Evolutionary conservation across 2,113 vertebrate species (phyloP).

Genomic region (Nanorana parkeri): DNA sequence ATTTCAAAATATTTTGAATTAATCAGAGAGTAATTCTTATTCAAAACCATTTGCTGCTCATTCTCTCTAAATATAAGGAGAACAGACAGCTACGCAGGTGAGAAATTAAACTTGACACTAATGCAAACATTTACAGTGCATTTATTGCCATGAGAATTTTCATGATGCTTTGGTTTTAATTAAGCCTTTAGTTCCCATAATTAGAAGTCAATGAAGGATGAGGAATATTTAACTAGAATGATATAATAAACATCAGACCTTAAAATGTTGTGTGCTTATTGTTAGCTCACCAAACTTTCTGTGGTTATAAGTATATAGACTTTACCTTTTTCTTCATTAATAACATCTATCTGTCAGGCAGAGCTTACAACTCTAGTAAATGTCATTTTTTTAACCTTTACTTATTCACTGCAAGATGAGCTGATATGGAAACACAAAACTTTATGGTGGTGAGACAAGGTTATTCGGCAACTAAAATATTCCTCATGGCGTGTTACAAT

Average conservation of each 20-base stretch:
- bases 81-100: constrained; percentile 69
- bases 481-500: too few relatives aligned
- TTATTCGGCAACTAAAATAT: too few relatives aligned
- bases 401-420: not conserved
- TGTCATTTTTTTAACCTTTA: not conserved
- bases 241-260: constrained; percentile 38
- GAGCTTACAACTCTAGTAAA: constrained; percentile 13
- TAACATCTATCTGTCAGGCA: constrained; percentile 12
- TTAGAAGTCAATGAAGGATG: constrained; percentile 53
- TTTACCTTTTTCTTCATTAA: constrained; percentile 39
- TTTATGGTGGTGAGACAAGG: too few relatives aligned
- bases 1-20: constrained; percentile 74
- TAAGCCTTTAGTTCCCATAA: constrained; percentile 65
- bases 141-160: constrained; percentile 73
- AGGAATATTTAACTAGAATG: constrained; percentile 49
- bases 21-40: constrained; percentile 75
- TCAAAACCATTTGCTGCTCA: constrained; percentile 75
- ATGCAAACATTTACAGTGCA: constrained; percentile 75
- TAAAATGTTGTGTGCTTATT: constrained; percentile 21
- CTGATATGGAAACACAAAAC: not conserved
- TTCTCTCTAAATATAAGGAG: constrained; percentile 62
- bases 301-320: constrained; percentile 37
- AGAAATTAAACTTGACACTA: constrained; percentile 83
- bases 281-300: constrained; percentile 19
- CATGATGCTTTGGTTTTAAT: constrained; percentile 80